Conservation (phyloP, 1,140 invertebrate genomes). For the Hycleus cichorii region DNA sequence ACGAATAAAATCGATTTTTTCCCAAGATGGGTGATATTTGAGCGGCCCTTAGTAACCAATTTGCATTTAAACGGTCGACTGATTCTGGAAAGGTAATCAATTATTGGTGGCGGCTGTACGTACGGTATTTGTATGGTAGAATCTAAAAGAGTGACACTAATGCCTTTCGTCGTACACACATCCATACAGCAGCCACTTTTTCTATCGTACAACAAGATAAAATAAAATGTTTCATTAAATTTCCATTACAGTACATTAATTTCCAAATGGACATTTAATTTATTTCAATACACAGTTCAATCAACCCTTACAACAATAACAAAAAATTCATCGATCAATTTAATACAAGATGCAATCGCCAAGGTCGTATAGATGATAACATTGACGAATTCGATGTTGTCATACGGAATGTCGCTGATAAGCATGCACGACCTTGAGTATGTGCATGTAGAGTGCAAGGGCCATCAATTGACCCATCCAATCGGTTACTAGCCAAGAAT, state of each 20-base stretch:
- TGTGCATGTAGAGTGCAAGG: too few species aligned
- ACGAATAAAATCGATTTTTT: too few species aligned
- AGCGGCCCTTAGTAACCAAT: conserved; percentile 10
- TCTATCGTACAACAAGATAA: conserved; percentile 11
- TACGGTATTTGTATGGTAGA: not conserved
- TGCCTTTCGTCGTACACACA: conserved; percentile 5
- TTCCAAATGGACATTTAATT: not conserved
- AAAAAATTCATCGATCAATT: too few species aligned
- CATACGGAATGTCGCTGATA: too few species aligned
- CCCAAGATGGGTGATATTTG: conserved; percentile 3
- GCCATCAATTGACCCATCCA: too few species aligned
- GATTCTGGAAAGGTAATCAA: conserved; percentile 14
- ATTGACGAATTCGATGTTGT: too few species aligned
- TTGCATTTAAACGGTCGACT: conserved; percentile 14
- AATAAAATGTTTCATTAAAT: conserved; percentile 15
- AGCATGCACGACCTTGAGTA: too few species aligned
- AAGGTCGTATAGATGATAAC: too few species aligned
- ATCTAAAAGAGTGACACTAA: conserved; percentile 11
- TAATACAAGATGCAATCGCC: too few species aligned
- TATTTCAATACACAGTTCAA: too few species aligned
- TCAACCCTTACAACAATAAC: too few species aligned
- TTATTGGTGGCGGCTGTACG: conserved; percentile 12
- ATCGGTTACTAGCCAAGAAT: too few species aligned
- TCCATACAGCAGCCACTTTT: conserved; percentile 8
- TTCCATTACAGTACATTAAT: conserved; percentile 13